These are phyloP conservation scores for Oreamnos americanus DNA, from an alignment of 2,113 vertebrate species.

Conservation along the genomic window DNA sequence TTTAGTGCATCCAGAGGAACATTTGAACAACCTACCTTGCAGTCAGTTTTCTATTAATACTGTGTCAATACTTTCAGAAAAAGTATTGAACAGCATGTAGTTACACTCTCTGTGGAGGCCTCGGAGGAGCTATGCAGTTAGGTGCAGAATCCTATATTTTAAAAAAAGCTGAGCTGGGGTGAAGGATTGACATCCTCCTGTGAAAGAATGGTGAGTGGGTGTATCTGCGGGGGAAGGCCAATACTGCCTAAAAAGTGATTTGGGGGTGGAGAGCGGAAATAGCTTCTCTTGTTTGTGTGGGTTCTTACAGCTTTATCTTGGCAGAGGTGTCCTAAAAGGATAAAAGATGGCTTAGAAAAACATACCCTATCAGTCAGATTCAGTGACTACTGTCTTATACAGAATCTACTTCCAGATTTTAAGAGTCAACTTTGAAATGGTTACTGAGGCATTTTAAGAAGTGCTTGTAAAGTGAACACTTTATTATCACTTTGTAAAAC, in stretches of 20 bases:
- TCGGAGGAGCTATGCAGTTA: neutral
- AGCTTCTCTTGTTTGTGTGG: neutral
- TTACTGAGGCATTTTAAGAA: conserved; percentile 15
- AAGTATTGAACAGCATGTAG: neutral
- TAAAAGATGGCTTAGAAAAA: neutral
- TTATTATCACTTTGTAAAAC: conserved; percentile 15
- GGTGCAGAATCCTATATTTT: neutral
- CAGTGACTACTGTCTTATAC: neutral
- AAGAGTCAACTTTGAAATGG: neutral
- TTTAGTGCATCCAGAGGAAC: neutral
- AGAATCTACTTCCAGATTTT: neutral
- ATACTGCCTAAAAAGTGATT: conserved; percentile 30
- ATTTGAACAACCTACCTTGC: neutral
- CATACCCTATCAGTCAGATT: neutral
- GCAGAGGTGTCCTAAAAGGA: conserved; percentile 10
- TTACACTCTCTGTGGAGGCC: neutral
- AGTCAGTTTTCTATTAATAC: neutral
- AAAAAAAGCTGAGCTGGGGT: neutral
- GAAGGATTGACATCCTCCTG: conserved; percentile 25
- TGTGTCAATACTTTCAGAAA: neutral
- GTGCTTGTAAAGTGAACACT: conserved; percentile 25
- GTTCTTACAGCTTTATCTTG: neutral
- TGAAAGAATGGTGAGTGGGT: conserved; percentile 13
- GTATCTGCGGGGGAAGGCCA: neutral
- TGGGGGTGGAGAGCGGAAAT: neutral